A percentile compares a stretch with the other conserved stretches of the same genome.
phyloP scores from a whole-genome alignment of 2,113 vertebrate species.

The Pteropus alecto region DNA sequence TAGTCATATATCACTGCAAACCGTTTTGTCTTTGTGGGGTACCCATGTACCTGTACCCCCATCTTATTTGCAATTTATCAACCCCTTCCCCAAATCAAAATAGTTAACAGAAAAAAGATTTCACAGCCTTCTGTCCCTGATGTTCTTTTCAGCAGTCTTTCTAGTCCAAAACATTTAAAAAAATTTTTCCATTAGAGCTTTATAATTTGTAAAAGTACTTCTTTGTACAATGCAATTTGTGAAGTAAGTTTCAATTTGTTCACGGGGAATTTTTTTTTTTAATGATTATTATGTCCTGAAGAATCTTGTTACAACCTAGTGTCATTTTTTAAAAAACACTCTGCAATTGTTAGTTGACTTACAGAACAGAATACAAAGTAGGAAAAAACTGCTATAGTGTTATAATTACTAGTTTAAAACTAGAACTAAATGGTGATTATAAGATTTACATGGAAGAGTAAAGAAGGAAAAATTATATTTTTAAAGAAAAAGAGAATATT shows the following conservation, averaged over 20 bases:
- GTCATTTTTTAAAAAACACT: not conserved
- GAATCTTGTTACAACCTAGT: conserved; percentile 17
- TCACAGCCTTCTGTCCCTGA: not conserved
- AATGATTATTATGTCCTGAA: not conserved
- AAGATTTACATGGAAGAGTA: conserved; percentile 62
- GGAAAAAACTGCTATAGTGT: not conserved
- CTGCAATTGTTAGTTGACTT: conserved; percentile 17
- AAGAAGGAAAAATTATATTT: conserved; percentile 77
- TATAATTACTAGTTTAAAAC: conserved; percentile 51
- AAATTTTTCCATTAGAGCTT: conserved; percentile 31
- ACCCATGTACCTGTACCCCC: not conserved
- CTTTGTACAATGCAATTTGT: conserved; percentile 20
- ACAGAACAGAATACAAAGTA: conserved; percentile 29
- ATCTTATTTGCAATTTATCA: not conserved
- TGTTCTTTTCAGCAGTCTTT: conserved; percentile 21
- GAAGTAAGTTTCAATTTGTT: conserved; percentile 30
- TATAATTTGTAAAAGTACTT: conserved; percentile 53
- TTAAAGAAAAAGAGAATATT: conserved; percentile 79
- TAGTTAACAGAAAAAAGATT: not conserved
- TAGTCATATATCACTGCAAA: not conserved
- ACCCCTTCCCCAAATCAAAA: not conserved
- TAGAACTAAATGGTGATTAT: conserved; percentile 54
- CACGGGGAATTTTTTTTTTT: not conserved
- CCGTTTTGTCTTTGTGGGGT: not conserved
- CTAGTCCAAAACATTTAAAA: not conserved